Percentiles rank a stretch among this genome's conserved stretches.
phyloP scores from a whole-genome alignment of 2,113 vertebrate species.

The Macroglossus sobrinus region DNA sequence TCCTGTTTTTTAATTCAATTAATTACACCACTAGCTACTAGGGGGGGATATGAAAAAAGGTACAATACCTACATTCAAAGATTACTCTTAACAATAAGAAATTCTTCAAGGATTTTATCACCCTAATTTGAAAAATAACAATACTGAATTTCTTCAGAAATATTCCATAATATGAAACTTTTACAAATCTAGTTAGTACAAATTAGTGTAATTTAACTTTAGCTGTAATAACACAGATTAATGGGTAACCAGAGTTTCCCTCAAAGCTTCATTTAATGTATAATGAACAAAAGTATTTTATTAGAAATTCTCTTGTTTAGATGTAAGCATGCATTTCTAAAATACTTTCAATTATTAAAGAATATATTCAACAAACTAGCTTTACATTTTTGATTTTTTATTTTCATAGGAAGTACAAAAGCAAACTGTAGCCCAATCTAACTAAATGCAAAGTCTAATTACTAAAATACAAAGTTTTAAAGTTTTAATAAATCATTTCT shows the following conservation, averaged over 20 bases:
- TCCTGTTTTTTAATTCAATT: background rate
- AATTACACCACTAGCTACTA: background rate
- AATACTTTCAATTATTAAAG: background rate
- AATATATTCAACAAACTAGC: background rate
- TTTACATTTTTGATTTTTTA: background rate
- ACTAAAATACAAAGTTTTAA: background rate
- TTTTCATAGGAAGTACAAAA: conserved; percentile 10
- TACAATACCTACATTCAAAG: background rate
- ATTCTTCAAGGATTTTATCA: conserved; percentile 15
- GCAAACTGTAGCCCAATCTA: background rate
- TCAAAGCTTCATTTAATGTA: background rate
- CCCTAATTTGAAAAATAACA: conserved; percentile 26
- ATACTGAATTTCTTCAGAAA: conserved; percentile 37
- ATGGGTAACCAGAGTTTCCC: background rate
- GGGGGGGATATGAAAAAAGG: background rate
- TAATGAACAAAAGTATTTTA: background rate
- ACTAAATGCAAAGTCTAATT: background rate
- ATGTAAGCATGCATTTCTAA: background rate
- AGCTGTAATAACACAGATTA: background rate
- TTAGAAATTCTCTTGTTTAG: background rate
- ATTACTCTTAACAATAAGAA: conserved; percentile 25
- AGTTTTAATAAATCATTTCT: background rate
- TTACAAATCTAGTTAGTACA: conserved; percentile 18
- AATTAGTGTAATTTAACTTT: background rate
- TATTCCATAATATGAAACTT: conserved; percentile 10